Percentiles rank a stretch among this genome's conserved stretches.
phyloP scores from a whole-genome alignment of 2,113 vertebrate genomes.

The Tiliqua scincoides region DNA sequence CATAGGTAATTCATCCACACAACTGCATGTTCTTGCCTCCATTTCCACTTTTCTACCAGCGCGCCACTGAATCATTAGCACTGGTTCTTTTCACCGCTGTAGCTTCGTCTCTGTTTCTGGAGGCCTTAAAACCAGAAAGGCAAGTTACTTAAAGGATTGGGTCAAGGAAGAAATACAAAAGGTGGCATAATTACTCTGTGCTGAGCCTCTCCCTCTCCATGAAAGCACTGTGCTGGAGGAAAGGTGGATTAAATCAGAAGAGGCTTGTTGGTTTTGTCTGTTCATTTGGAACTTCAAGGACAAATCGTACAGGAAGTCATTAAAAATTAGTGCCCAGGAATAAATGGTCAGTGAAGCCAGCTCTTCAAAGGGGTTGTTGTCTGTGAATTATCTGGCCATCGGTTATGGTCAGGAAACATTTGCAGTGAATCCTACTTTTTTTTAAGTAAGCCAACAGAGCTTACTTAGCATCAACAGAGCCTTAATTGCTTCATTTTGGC shows the following conservation, averaged over 20 bases:
- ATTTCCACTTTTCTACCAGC: neutral
- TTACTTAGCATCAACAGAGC: neutral
- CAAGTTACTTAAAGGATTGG: neutral
- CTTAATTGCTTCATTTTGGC: too few species aligned
- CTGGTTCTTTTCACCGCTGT: neutral
- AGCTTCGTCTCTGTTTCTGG: conserved; percentile 28
- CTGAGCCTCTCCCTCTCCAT: conserved; percentile 42
- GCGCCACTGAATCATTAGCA: neutral
- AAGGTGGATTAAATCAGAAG: conserved; percentile 26
- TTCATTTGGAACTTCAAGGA: neutral
- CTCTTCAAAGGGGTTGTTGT: neutral
- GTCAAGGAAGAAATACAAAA: conserved; percentile 50
- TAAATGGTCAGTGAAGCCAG: fast-evolving
- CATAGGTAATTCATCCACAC: too few species aligned
- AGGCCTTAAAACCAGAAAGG: conserved; percentile 61
- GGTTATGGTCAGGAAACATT: neutral
- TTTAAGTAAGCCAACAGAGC: neutral
- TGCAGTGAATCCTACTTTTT: neutral
- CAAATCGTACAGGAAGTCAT: conserved; percentile 12
- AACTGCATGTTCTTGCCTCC: neutral
- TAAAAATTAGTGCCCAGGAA: neutral
- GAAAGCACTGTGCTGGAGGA: neutral
- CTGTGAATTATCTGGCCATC: neutral
- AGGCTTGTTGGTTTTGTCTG: neutral
- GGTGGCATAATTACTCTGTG: neutral